A percentile compares a stretch with the other conserved stretches of the same genome.
Evolutionary conservation across 2,113 vertebrate species (phyloP).

Genomic region (Falco punctatus): DNA sequence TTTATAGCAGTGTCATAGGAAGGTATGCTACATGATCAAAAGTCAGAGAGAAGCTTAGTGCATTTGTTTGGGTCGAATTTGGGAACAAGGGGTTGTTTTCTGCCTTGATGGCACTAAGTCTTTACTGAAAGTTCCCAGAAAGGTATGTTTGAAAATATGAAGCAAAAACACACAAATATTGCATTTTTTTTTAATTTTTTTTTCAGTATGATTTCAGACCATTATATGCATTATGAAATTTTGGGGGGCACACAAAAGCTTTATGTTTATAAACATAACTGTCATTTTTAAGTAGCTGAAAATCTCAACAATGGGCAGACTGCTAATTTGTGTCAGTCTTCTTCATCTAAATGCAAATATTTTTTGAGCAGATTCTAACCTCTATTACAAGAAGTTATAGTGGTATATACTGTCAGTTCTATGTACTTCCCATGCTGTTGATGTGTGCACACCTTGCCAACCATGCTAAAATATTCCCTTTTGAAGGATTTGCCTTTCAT

Average conservation of each 20-base stretch:
- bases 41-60: not conserved
- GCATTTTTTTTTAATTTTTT: no score
- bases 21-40: not conserved
- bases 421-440: not conserved
- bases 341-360: not conserved
- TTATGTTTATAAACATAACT: not conserved
- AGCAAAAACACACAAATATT: not conserved
- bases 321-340: not conserved
- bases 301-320: not conserved
- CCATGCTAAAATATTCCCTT: not conserved
- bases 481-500: not conserved
- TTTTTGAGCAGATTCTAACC: not conserved
- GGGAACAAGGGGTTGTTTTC: not conserved
- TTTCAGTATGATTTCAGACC: not conserved
- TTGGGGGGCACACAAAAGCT: not conserved
- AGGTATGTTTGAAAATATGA: not conserved
- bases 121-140: not conserved
- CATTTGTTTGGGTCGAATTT: not conserved
- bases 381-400: not conserved
- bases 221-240: not conserved
- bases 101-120: not conserved
- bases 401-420: not conserved
- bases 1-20: not conserved
- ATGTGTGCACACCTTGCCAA: not conserved
- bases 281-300: not conserved